phyloP scores from a whole-genome alignment of 2,888 invertebrate species.

The Clunio marinus region DNA sequence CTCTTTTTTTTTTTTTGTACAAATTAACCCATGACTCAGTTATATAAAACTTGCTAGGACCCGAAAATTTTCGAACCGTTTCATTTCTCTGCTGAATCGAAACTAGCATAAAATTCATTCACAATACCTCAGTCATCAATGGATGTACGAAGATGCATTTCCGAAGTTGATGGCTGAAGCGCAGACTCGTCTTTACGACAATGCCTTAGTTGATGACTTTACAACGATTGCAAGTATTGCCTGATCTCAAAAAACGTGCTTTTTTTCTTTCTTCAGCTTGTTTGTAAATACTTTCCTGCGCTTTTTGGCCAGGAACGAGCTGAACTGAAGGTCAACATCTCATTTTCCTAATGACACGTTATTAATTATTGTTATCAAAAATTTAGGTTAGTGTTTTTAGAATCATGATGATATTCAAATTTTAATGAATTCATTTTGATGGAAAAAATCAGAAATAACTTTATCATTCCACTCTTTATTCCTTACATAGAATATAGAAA shows the following conservation, averaged over 20 bases:
- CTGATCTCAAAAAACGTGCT: background rate
- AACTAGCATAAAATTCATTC: background rate
- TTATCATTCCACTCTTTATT: slow-evolving; percentile 18
- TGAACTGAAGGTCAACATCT: too few relatives aligned
- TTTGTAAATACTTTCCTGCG: too few relatives aligned
- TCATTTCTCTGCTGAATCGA: background rate
- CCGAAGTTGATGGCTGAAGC: background rate
- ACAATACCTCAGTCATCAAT: slow-evolving; percentile 5
- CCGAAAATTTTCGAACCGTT: background rate
- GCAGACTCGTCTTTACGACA: background rate
- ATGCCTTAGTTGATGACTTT: background rate
- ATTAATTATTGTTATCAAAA: slow-evolving; percentile 18
- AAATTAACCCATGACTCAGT: too few relatives aligned
- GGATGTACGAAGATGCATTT: slow-evolving; percentile 4
- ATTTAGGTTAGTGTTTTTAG: background rate
- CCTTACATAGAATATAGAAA: too few relatives aligned
- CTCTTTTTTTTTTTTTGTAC: too few relatives aligned
- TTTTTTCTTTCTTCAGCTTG: too few relatives aligned
- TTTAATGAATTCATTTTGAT: slow-evolving; percentile 29
- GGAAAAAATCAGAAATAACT: slow-evolving; percentile 25
- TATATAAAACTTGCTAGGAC: too few relatives aligned
- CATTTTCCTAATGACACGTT: slow-evolving; percentile 27
- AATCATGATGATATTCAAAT: slow-evolving; percentile 20
- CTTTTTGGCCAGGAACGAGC: too few relatives aligned
- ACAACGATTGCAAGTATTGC: background rate